A percentile compares a stretch with the other conserved stretches of the same genome.
Conservation (phyloP, 2,797 vertebrate genomes). For the Coregonus suidteri region DNA sequence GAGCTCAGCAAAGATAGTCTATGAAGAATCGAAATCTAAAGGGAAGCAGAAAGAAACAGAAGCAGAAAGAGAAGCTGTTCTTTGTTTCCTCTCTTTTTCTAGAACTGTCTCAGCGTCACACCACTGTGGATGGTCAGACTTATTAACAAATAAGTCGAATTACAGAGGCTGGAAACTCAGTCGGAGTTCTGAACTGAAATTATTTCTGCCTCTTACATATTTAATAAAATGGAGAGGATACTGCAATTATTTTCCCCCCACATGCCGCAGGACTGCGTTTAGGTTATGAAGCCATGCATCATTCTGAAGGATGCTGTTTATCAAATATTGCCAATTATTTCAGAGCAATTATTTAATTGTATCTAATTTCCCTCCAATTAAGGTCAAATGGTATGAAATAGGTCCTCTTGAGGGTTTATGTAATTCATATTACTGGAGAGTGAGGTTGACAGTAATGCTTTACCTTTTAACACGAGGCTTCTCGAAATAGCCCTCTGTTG, state of each 20-base stretch:
- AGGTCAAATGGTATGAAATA: background rate
- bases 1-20: constrained; percentile 16
- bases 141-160: background rate
- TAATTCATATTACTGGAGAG: background rate
- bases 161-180: background rate
- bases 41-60: background rate
- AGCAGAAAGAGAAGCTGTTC: background rate
- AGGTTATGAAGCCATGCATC: constrained; percentile 27
- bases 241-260: too few relatives aligned
- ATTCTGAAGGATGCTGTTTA: constrained; percentile 23
- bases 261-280: background rate
- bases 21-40: background rate
- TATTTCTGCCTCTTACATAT: background rate
- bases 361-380: constrained; percentile 6
- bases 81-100: background rate
- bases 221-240: constrained; percentile 26
- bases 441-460: background rate
- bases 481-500: background rate
- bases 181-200: background rate
- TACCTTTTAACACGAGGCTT: background rate
- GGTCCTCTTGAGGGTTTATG: background rate
- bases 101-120: background rate
- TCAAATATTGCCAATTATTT: constrained; percentile 32
- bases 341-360: constrained; percentile 18
- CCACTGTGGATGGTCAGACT: background rate